phyloP scores from a whole-genome alignment of 1,140 invertebrate genomes.

The Hylaeus volcanicus region DNA sequence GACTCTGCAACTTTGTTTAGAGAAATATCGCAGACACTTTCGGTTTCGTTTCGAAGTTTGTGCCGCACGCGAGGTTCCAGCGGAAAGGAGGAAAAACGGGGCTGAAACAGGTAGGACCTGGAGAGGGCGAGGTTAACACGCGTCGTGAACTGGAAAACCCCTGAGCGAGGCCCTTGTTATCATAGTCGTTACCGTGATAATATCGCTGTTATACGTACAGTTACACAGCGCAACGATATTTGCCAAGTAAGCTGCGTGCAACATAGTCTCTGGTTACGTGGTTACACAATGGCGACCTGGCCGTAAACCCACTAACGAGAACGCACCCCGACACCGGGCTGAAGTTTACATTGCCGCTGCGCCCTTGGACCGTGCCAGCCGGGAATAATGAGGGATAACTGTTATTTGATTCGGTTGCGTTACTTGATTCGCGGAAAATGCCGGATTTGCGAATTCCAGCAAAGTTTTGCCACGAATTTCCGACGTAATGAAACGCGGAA shows the following conservation, averaged over 20 bases:
- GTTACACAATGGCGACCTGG: constrained; percentile 60
- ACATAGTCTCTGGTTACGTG: constrained; percentile 43
- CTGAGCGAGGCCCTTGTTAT: constrained; percentile 47
- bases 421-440: constrained; percentile 22
- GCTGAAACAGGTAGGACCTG: not conserved
- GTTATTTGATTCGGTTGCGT: constrained; percentile 58
- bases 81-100: not conserved
- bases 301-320: constrained; percentile 62
- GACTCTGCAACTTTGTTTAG: too few species aligned
- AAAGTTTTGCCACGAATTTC: not conserved
- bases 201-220: constrained; percentile 49
- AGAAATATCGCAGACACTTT: too few species aligned
- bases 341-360: constrained; percentile 53
- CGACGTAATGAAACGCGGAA: constrained; percentile 15
- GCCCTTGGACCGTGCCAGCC: constrained; percentile 39
- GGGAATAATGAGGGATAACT: constrained; percentile 64
- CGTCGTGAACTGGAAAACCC: constrained; percentile 17
- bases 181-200: constrained; percentile 60
- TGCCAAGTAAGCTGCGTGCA: constrained; percentile 53
- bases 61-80: not conserved
- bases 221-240: constrained; percentile 48
- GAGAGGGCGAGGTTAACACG: not conserved
- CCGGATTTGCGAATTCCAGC: not conserved
- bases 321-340: constrained; percentile 54
- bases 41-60: not conserved